Evolutionary conservation across 2,113 vertebrate genomes (phyloP).

Genomic region (Ascaphus truei): DNA sequence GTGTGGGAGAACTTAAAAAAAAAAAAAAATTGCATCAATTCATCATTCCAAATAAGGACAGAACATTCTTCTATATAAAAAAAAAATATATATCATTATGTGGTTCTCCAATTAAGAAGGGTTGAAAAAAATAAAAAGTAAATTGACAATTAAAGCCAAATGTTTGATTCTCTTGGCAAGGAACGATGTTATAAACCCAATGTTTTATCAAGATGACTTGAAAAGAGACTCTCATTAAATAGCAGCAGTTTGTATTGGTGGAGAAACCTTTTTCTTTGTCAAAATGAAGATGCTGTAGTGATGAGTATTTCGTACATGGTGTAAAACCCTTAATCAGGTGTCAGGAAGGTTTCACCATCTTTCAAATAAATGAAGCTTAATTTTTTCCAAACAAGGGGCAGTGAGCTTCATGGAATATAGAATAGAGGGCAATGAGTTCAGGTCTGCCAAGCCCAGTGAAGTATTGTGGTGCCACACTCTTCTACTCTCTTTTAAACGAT

Average conservation of each 20-base stretch:
- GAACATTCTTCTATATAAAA: not conserved
- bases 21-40: not conserved
- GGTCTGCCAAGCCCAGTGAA: too few species aligned
- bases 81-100: not conserved
- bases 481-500: too few species aligned
- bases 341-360: too few species aligned
- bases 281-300: too few species aligned
- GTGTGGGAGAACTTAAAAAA: not conserved
- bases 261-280: too few species aligned
- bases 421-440: too few species aligned
- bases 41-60: not conserved
- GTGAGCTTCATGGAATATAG: too few species aligned
- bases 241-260: not conserved
- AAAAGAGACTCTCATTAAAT: constrained; percentile 33
- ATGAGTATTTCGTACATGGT: too few species aligned
- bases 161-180: constrained; percentile 41
- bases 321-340: too few species aligned
- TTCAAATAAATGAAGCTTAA: too few species aligned
- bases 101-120: not conserved
- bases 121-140: constrained; percentile 46
- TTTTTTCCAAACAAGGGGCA: too few species aligned
- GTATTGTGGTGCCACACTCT: too few species aligned
- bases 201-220: constrained; percentile 40
- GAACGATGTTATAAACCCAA: constrained; percentile 45
- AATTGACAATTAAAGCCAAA: constrained; percentile 58